Evolutionary conservation across 2,888 invertebrate species (phyloP).

Genomic region (Melinaea menophilus): DNA sequence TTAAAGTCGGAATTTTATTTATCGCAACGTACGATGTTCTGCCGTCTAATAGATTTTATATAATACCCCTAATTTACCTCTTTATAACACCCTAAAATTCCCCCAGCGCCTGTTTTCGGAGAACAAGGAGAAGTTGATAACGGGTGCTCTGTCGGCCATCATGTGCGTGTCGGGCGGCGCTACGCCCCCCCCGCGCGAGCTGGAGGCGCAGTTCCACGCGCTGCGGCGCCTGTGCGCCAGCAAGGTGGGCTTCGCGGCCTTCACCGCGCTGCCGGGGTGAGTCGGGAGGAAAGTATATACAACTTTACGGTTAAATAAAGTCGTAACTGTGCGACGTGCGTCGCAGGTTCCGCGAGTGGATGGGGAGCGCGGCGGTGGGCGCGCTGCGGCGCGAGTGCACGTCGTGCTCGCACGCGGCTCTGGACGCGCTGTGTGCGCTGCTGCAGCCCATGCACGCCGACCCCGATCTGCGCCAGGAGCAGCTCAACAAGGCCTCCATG

Average conservation of each 20-base stretch:
- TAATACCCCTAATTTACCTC: too few relatives aligned
- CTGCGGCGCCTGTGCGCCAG: constrained; percentile 95
- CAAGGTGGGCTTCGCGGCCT: constrained; percentile 98
- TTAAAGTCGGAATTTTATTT: too few relatives aligned
- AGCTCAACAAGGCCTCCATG: constrained; percentile 97
- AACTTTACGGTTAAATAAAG: too few relatives aligned
- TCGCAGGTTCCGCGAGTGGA: constrained; percentile 92
- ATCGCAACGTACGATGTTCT: too few relatives aligned
- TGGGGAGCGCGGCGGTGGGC: constrained; percentile 94
- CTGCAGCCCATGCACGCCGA: constrained; percentile 99
- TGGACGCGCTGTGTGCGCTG: constrained; percentile 97
- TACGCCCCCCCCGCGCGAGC: constrained; percentile 81
- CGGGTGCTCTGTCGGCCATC: constrained; percentile 91
- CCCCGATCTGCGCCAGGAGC: constrained; percentile 97
- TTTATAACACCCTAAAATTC: background rate
- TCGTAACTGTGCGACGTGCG: too few relatives aligned
- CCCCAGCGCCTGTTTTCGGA: constrained; percentile 95
- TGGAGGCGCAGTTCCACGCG: constrained; percentile 98
- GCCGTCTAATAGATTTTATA: too few relatives aligned
- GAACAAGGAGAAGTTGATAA: constrained; percentile 98
- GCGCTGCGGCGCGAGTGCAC: constrained; percentile 93
- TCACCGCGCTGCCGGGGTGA: constrained; percentile 91
- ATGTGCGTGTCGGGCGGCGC: constrained; percentile 57
- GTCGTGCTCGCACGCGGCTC: constrained; percentile 95
- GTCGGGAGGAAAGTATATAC: background rate